Evolutionary conservation across 2,113 vertebrate species (phyloP).

Genomic region (Myotis davidii): DNA sequence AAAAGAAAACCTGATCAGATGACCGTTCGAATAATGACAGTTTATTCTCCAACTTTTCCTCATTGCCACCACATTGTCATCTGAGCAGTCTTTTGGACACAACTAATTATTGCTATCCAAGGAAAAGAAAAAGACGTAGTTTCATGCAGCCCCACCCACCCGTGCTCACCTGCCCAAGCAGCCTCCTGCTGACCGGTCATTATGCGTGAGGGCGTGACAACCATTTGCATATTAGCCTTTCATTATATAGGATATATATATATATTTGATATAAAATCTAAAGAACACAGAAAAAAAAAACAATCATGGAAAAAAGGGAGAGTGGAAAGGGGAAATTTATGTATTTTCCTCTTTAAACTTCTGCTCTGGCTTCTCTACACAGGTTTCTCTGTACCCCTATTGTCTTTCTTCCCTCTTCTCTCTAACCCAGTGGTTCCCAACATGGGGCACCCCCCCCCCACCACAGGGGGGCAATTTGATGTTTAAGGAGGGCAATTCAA

Average conservation of each 20-base stretch:
- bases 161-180: too few relatives aligned
- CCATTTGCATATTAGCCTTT: too few relatives aligned
- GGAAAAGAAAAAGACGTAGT: neutral
- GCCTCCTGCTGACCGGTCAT: too few relatives aligned
- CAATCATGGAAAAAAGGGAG: neutral
- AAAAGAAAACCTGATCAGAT: constrained; percentile 64
- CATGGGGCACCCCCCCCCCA: too few relatives aligned
- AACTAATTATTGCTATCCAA: constrained; percentile 66
- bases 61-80: constrained; percentile 65
- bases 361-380: rapidly evolving
- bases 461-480: too few relatives aligned
- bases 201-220: too few relatives aligned
- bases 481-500: too few relatives aligned
- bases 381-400: rapidly evolving
- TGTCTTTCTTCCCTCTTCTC: neutral
- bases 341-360: neutral
- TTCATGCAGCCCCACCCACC: too few relatives aligned
- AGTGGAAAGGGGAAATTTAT: neutral
- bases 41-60: constrained; percentile 68
- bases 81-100: constrained; percentile 59
- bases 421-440: too few relatives aligned
- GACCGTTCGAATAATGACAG: constrained; percentile 75
- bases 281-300: too few relatives aligned
- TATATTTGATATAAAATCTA: too few relatives aligned
- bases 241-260: too few relatives aligned